Evolutionary conservation across 1,140 invertebrate genomes (phyloP).

Genomic region (Akabosia matsudoensis): DNA sequence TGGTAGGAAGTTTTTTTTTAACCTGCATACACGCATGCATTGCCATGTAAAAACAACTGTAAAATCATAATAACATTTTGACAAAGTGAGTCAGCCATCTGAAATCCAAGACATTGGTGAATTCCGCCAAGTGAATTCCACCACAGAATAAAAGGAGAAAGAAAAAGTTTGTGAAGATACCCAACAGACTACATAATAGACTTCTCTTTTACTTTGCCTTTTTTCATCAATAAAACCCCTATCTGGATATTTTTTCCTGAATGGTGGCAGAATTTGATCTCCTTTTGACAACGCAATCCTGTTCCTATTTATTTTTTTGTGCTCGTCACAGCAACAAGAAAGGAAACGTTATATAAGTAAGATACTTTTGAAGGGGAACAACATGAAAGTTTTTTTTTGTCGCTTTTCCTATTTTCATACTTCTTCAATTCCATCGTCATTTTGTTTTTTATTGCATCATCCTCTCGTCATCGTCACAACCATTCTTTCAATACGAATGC

Average conservation of each 20-base stretch:
- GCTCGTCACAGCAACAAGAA: background rate
- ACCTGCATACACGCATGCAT: no score
- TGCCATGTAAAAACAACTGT: no score
- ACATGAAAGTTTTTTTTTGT: background rate
- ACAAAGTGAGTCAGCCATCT: no score
- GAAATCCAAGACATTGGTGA: no score
- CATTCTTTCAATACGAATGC: no score
- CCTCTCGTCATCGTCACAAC: background rate
- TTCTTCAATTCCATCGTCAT: background rate
- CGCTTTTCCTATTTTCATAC: background rate
- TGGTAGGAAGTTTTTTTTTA: no score
- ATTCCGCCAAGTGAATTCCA: no score
- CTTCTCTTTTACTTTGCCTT: background rate
- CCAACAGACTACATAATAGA: background rate
- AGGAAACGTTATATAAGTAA: no score
- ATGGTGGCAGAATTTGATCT: background rate
- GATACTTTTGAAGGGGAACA: background rate
- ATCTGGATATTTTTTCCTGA: background rate
- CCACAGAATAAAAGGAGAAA: no score
- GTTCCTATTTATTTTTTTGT: background rate
- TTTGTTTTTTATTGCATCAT: background rate
- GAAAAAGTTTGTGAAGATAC: no score
- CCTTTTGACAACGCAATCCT: background rate
- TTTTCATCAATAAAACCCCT: background rate
- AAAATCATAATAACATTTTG: no score